Evolutionary conservation across 2,113 vertebrate species (phyloP).

Genomic region (Chinchilla lanigera): DNA sequence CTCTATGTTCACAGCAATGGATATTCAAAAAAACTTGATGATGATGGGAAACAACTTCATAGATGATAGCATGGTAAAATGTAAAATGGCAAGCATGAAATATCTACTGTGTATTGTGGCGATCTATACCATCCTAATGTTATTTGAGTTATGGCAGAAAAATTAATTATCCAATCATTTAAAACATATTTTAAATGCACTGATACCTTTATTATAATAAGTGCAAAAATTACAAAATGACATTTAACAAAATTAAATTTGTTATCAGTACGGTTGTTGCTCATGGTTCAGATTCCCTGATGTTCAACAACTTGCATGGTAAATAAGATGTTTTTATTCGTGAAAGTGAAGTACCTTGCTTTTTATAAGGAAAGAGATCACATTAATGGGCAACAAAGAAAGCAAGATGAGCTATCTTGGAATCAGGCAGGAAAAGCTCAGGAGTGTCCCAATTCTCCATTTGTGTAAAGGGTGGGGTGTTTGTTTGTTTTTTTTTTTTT

Average conservation of each 20-base stretch:
- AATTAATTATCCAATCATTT: neutral
- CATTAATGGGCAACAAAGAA: neutral
- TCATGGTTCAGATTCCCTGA: conserved; percentile 5
- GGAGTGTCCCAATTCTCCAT: neutral
- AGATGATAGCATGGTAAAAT: neutral
- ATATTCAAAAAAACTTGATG: neutral
- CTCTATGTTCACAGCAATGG: neutral
- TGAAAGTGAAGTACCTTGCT: neutral
- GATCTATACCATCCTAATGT: neutral
- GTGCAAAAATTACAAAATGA: neutral
- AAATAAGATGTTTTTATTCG: neutral
- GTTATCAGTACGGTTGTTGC: neutral
- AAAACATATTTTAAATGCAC: neutral
- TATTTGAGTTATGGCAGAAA: neutral
- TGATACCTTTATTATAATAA: neutral
- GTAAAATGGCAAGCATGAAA: neutral
- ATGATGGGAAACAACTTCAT: neutral
- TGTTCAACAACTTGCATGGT: neutral
- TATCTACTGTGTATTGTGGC: neutral
- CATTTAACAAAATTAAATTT: conserved; percentile 9
- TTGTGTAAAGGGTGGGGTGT: neutral
- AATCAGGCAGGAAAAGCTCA: neutral
- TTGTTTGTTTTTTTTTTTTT: too few relatives aligned
- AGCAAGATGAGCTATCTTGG: neutral
- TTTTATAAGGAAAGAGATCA: neutral